phyloP scores from a whole-genome alignment of 2,113 vertebrate species.

The Bucco capensis region DNA sequence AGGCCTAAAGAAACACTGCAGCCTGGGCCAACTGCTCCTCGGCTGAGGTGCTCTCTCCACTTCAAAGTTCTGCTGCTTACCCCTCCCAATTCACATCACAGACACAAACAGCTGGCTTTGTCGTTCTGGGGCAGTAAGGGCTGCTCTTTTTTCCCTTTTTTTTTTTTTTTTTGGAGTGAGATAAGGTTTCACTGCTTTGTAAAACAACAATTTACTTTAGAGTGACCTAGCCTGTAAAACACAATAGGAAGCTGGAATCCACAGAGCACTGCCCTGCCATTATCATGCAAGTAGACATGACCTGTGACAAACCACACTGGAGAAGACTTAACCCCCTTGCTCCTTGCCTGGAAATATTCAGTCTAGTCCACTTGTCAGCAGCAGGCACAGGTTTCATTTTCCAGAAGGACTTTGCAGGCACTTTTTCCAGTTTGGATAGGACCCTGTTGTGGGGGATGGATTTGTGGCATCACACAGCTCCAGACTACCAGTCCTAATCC shows the following conservation, averaged over 20 bases:
- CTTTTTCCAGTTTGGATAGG: neutral
- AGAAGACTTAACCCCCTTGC: conserved; percentile 66
- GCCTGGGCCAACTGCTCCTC: conserved; percentile 74
- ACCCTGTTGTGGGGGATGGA: rapidly evolving
- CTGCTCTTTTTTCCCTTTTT: neutral
- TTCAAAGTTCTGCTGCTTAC: conserved; percentile 78
- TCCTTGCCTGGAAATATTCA: conserved; percentile 53
- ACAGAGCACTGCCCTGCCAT: conserved; percentile 48
- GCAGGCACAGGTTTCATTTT: conserved; percentile 47
- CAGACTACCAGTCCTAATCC: neutral
- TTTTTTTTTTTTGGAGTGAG: conserved; percentile 37
- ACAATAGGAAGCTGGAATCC: conserved; percentile 73
- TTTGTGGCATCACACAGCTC: neutral
- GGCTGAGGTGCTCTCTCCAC: conserved; percentile 74
- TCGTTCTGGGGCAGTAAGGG: conserved; percentile 72
- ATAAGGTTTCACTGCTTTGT: conserved; percentile 83
- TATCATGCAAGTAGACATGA: conserved; percentile 59
- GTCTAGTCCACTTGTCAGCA: neutral
- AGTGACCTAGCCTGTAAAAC: conserved; percentile 80
- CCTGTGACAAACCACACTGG: conserved; percentile 46
- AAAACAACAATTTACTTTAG: conserved; percentile 79
- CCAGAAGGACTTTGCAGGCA: neutral
- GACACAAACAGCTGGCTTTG: conserved; percentile 82
- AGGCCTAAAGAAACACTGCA: conserved; percentile 83
- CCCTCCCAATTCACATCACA: conserved; percentile 73